A percentile compares a stretch with the other conserved stretches of the same genome.
Evolutionary conservation across 2,113 vertebrate species (phyloP).

Genomic region (Meleagris gallopavo): DNA sequence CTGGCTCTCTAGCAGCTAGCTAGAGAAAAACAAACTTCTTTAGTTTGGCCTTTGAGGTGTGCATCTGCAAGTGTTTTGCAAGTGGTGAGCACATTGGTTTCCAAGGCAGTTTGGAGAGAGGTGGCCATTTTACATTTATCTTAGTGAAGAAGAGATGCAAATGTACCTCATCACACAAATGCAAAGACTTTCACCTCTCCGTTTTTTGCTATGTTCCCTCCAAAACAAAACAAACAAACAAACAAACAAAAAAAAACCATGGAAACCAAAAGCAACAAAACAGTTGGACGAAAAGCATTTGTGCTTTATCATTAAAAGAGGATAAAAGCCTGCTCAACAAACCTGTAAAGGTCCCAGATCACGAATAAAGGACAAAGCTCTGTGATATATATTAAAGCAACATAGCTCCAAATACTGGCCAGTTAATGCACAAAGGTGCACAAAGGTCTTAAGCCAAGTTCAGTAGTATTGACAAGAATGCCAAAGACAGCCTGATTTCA

Average conservation of each 20-base stretch:
- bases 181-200: neutral
- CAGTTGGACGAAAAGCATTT: neutral
- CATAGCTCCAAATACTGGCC: neutral
- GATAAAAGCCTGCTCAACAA: neutral
- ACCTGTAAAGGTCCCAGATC: neutral
- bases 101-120: neutral
- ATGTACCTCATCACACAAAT: neutral
- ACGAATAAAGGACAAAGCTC: neutral
- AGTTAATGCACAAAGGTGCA: conserved; percentile 29
- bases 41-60: neutral
- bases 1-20: neutral
- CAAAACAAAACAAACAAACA: neutral
- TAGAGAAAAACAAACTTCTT: too few species aligned
- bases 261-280: neutral
- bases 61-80: neutral
- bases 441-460: conserved; percentile 9
- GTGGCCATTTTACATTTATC: neutral
- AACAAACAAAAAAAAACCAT: neutral
- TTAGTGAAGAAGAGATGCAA: neutral
- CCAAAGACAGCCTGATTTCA: conserved; percentile 52
- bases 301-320: neutral
- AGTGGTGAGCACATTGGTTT: fast-evolving
- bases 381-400: neutral
- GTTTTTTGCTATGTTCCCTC: neutral
- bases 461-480: conserved; percentile 42